A percentile compares a stretch with the other conserved stretches of the same genome.
Evolutionary conservation across 2,888 invertebrate genomes (phyloP).

Genomic region (Enchytraeus crypticus): DNA sequence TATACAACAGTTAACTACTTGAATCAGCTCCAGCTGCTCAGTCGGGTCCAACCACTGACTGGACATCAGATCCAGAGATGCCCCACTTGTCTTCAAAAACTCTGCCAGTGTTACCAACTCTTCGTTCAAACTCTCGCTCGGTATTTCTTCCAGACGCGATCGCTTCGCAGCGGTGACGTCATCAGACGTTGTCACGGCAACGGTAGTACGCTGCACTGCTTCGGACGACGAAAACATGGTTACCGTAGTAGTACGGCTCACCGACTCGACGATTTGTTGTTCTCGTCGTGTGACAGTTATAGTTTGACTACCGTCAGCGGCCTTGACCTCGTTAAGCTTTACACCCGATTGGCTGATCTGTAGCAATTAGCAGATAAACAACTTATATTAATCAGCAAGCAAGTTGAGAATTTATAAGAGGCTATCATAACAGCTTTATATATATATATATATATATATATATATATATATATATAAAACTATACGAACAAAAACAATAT

Average conservation of each 20-base stretch:
- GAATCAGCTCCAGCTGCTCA: constrained; percentile 48
- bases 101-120: constrained; percentile 32
- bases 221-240: neutral
- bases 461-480: too few relatives aligned
- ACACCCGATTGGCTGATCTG: neutral
- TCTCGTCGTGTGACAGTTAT: neutral
- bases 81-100: constrained; percentile 43
- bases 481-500: too few relatives aligned
- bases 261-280: too few relatives aligned
- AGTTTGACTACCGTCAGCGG: neutral
- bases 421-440: too few relatives aligned
- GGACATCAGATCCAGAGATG: constrained; percentile 38
- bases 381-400: too few relatives aligned
- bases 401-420: too few relatives aligned
- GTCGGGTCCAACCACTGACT: constrained; percentile 35
- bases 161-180: constrained; percentile 22
- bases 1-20: constrained; percentile 28
- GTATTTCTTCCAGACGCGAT: constrained; percentile 30
- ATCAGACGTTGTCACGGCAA: neutral
- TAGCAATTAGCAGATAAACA: too few relatives aligned
- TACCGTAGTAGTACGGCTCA: neutral
- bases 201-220: too few relatives aligned
- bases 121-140: constrained; percentile 36
- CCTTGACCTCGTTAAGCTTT: neutral
- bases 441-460: too few relatives aligned